phyloP scores from a whole-genome alignment of 1,140 invertebrate species.

The Lethocerus indicus region DNA sequence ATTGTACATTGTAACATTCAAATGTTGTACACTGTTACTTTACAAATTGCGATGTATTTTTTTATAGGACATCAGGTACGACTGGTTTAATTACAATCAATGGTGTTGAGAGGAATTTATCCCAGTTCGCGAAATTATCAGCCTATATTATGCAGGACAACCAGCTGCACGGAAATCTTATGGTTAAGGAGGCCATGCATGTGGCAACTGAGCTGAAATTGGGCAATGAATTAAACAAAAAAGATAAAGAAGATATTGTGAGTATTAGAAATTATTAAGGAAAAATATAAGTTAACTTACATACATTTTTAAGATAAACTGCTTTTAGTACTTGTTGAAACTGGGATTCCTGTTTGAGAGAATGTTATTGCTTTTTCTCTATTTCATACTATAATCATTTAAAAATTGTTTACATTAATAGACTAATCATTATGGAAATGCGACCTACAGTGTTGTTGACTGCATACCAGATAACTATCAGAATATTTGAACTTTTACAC shows the following conservation, averaged over 20 bases:
- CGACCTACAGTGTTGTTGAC: too few relatives aligned
- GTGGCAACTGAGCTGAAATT: conserved; percentile 84
- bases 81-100: conserved; percentile 72
- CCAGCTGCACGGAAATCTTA: conserved; percentile 82
- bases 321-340: not conserved
- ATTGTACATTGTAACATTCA: too few relatives aligned
- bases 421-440: too few relatives aligned
- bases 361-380: too few relatives aligned
- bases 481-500: too few relatives aligned
- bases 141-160: conserved; percentile 98
- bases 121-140: conserved; percentile 81
- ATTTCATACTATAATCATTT: too few relatives aligned
- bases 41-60: too few relatives aligned
- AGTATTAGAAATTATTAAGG: conserved; percentile 23
- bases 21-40: too few relatives aligned
- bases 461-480: too few relatives aligned
- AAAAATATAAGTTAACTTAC: too few relatives aligned
- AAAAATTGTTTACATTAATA: too few relatives aligned
- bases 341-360: not conserved
- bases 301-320: too few relatives aligned
- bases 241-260: conserved; percentile 71
- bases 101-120: conserved; percentile 68
- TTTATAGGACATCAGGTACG: conserved; percentile 49
- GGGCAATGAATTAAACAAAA: conserved; percentile 42
- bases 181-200: conserved; percentile 84